Evolutionary conservation across 2,888 invertebrate genomes (phyloP).

Genomic region (Rhingia rostrata): DNA sequence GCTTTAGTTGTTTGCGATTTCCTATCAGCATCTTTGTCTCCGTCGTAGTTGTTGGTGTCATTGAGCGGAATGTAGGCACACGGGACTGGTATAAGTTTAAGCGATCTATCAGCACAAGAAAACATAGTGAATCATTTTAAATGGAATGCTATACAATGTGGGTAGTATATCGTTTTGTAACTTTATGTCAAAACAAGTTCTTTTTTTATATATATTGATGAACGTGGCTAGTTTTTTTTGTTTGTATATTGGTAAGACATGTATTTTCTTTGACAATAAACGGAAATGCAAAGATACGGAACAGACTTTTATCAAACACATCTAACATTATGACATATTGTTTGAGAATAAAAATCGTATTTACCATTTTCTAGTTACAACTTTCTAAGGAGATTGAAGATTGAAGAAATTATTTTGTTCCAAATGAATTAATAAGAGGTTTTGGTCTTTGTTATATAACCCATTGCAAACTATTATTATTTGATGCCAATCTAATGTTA

Average conservation of each 20-base stretch:
- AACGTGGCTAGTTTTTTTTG: background rate
- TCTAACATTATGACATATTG: too few species aligned
- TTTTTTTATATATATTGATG: constrained; percentile 19
- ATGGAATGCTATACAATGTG: constrained; percentile 67
- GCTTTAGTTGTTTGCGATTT: constrained; percentile 50
- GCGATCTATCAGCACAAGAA: constrained; percentile 62
- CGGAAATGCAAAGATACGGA: background rate
- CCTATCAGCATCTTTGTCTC: constrained; percentile 46
- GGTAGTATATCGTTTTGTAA: constrained; percentile 66
- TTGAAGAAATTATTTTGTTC: too few species aligned
- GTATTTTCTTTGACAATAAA: background rate
- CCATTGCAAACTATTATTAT: too few species aligned
- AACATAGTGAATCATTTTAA: constrained; percentile 69
- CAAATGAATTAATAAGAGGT: too few species aligned
- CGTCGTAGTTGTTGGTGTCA: constrained; percentile 1
- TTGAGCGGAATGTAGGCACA: constrained; percentile 62
- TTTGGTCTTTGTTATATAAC: too few species aligned
- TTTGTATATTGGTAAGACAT: background rate
- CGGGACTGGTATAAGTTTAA: constrained; percentile 56
- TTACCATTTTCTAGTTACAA: too few species aligned
- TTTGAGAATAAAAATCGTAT: too few species aligned
- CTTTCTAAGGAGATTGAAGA: too few species aligned
- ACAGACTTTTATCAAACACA: too few species aligned
- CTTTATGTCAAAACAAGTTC: constrained; percentile 71
- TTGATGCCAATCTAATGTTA: too few species aligned